Evolutionary conservation across 2,888 invertebrate genomes (phyloP), one percentile per base, ranked within the genome.

Genomic region (Marronus borbonicus): DNA sequence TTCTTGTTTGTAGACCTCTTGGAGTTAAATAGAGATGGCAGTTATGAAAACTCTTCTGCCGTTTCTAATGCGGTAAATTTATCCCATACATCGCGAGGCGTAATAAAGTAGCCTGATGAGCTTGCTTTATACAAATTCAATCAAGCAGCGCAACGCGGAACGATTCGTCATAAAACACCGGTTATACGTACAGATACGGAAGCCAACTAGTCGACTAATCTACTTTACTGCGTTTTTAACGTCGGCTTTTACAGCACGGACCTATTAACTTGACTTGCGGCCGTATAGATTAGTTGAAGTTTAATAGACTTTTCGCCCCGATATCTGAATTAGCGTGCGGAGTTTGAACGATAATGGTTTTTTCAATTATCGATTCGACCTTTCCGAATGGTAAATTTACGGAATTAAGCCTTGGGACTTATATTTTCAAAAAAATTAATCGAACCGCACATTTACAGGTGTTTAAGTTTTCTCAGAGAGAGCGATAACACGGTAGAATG

Each of bases 341-440:
- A 17, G 39, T 36, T 65, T 65, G 36, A 65, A 17, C 65, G 65
- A 65, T 65, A 65, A 65, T 65, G 31, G 65, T 39, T 65, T 65
- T 65, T 65, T 36, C 65, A 65, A 65, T 65, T 65, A 65, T 65
- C 65, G 65, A 39, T 7, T 12, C 39, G 36, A 36, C 36, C 39
- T 65, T 39, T 65, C 65, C 65, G 36, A 17, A n/a, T 65, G 65
- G 39, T 65, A 65, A 65, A 65, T 65, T 65, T 17, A 14, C n/a
- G 65, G 65, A 17, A 65, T 65, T 65, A 65, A 39, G 44, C 44
- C 12, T 8, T 2, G 2, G 2, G 10, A 1, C 36, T 39, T n/a
- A 39, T 36, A 39, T 65, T 65, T 65, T 36, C 1, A 36, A 36
- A 36, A 31, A 65, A 65, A 65, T 65, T 65, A 65, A 65, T 65